Conservation (phyloP, 2,888 invertebrate species). For the Acanthosepion esculentum region DNA sequence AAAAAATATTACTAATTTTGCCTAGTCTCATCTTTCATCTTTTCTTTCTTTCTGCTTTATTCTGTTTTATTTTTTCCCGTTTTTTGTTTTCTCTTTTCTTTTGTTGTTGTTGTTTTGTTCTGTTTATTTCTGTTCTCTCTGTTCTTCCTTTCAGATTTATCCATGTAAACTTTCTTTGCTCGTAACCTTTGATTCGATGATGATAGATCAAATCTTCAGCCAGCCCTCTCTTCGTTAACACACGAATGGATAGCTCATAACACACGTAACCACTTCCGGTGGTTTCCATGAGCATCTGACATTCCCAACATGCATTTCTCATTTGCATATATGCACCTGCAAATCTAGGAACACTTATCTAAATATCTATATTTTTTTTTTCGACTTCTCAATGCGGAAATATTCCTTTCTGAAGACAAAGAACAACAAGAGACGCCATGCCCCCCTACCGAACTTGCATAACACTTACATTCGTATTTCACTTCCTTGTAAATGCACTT, state of each 20-base stretch:
- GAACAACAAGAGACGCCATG: neutral
- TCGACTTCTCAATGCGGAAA: neutral
- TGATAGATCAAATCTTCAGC: neutral
- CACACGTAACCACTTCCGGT: slow-evolving; percentile 5
- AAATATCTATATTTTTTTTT: neutral
- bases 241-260: neutral
- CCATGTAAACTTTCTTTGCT: neutral
- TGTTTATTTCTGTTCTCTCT: too few relatives aligned
- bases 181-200: neutral
- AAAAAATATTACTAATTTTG: too few relatives aligned
- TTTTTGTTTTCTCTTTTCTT: neutral
- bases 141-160: neutral
- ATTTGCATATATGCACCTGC: slow-evolving; percentile 25
- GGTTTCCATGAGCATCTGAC: neutral
- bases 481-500: neutral
- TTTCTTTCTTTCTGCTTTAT: neutral
- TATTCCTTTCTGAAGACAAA: neutral
- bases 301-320: neutral
- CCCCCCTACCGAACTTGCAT: neutral
- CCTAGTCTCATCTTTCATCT: neutral
- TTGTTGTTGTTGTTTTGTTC: neutral
- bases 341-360: neutral
- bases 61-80: neutral
- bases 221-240: neutral
- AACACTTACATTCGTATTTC: neutral